phyloP scores from a whole-genome alignment of 2,888 invertebrate genomes.

The Papilio demoleus region DNA sequence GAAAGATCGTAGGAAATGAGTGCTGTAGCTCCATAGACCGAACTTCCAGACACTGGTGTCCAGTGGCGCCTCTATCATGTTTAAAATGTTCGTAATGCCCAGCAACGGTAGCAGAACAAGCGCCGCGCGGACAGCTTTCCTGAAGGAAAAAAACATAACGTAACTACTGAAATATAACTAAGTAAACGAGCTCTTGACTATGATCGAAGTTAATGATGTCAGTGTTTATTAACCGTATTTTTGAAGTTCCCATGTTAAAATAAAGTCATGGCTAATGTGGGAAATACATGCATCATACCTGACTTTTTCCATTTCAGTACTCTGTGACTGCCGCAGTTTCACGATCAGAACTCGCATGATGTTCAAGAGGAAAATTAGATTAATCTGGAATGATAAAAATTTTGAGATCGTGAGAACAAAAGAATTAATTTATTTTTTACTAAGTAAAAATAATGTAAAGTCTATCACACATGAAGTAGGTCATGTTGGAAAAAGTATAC shows the following conservation, averaged over 20 bases:
- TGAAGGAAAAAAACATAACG: constrained; percentile 58
- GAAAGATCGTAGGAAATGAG: constrained; percentile 92
- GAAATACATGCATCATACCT: too few species aligned
- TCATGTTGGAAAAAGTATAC: not conserved
- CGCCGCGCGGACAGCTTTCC: constrained; percentile 92
- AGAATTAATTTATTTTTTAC: too few species aligned
- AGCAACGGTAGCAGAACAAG: constrained; percentile 90
- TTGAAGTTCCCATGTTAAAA: too few species aligned
- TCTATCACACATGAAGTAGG: constrained; percentile 34
- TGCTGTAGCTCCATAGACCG: constrained; percentile 90
- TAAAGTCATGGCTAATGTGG: too few species aligned
- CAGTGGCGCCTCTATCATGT: constrained; percentile 88
- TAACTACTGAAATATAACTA: too few species aligned
- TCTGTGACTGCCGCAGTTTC: constrained; percentile 88
- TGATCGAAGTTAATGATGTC: too few species aligned
- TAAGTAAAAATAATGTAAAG: too few species aligned
- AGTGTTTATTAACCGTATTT: too few species aligned
- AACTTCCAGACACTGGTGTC: constrained; percentile 87
- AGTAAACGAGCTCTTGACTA: too few species aligned
- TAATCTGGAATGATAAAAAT: constrained; percentile 82
- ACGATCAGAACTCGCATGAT: constrained; percentile 91
- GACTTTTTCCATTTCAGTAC: constrained; percentile 89
- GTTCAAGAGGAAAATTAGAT: constrained; percentile 90
- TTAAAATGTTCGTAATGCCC: constrained; percentile 90
- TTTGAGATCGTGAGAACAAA: not conserved